phyloP scores from a whole-genome alignment of 2,113 vertebrate species.

The Hemibagrus wyckioides region DNA sequence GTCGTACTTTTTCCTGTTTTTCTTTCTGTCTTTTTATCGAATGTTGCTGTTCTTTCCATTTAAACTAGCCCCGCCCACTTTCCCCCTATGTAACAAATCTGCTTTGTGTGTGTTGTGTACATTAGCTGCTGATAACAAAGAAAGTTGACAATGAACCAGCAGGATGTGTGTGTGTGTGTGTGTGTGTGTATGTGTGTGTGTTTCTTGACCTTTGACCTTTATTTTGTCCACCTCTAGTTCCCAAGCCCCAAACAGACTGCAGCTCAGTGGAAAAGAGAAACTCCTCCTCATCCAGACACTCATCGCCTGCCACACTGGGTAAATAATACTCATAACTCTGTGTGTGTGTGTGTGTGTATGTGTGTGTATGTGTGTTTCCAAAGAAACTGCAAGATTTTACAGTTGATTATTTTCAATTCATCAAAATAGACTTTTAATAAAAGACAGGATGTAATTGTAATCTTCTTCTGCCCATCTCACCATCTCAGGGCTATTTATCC shows the following conservation, averaged over 20 bases:
- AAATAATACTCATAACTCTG: slow-evolving; percentile 28
- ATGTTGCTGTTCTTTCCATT: no score
- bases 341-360: neutral
- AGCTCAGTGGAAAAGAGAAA: slow-evolving; percentile 70
- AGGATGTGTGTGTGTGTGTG: neutral
- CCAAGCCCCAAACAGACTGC: slow-evolving; percentile 62
- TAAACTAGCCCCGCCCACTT: no score
- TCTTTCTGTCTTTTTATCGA: neutral
- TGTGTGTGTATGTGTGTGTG: neutral
- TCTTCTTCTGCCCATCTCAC: no score
- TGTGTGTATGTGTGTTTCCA: neutral
- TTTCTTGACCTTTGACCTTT: neutral
- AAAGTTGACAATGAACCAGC: neutral
- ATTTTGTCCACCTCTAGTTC: slow-evolving; percentile 66
- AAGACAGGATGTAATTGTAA: neutral
- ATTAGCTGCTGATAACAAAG: neutral
- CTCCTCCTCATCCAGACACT: slow-evolving; percentile 60
- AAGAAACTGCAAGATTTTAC: neutral
- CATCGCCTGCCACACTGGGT: slow-evolving; percentile 73
- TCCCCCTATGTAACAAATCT: neutral
- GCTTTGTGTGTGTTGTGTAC: neutral
- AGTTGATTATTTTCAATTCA: neutral
- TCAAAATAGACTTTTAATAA: neutral
- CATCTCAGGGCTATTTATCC: no score
- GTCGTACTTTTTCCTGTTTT: neutral